Evolutionary conservation across 2,113 vertebrate species (phyloP).

Genomic region (Mesitornis unicolor): DNA sequence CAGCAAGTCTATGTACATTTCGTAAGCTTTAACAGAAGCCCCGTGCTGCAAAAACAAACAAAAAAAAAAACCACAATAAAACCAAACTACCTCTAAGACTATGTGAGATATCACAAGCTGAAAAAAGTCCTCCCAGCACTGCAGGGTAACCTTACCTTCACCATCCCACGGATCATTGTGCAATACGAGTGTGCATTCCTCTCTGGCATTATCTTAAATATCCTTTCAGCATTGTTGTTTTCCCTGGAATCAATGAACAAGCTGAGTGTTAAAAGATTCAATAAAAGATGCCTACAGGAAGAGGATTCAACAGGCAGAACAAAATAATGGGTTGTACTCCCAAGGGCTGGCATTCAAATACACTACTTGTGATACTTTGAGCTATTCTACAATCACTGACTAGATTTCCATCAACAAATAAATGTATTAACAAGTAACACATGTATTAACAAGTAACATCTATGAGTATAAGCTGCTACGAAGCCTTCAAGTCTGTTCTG

Average conservation of each 20-base stretch:
- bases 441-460: not conserved
- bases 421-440: not conserved
- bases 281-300: not conserved
- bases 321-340: not conserved
- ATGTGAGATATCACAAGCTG: not conserved
- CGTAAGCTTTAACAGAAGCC: conserved; percentile 79
- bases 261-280: not conserved
- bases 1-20: conserved; percentile 81
- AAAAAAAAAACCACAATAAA: not conserved
- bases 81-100: no score
- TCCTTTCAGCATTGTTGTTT: conserved; percentile 88
- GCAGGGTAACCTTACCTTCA: conserved; percentile 79
- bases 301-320: not conserved
- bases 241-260: conserved; percentile 53
- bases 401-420: not conserved
- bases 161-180: conserved; percentile 92
- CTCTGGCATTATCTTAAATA: conserved; percentile 90
- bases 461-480: not conserved
- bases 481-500: not conserved
- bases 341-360: not conserved
- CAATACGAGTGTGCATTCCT: conserved; percentile 83
- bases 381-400: not conserved
- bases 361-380: not conserved
- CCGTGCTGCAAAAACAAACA: conserved; percentile 74
- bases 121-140: not conserved